Evolutionary conservation across 2,113 vertebrate genomes (phyloP), one percentile per base, ranked within the genome.

Genomic region (Fregata magnificens): DNA sequence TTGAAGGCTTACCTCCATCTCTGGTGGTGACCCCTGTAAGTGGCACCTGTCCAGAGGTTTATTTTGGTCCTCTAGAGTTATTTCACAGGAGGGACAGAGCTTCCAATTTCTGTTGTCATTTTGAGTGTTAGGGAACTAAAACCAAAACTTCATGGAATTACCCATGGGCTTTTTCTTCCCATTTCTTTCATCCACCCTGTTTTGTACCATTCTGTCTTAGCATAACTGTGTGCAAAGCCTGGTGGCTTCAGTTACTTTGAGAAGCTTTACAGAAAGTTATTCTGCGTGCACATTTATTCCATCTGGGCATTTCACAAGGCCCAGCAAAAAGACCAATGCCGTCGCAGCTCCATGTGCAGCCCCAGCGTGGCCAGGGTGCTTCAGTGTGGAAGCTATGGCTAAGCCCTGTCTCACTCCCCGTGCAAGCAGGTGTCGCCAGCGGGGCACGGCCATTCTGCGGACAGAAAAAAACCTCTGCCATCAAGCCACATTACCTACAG

Each of bases 311-410:
- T 81, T 77, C 76, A 77, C 55, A 31, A 61, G 62, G 67, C 53
- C 50, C 50, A 53, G 50, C 13, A 81, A 73, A 92, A 86, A 10
- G 71, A 52, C 24, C 2, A 21, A n/a, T 29, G 62, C 36, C 1
- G 4, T 42, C 34, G 36, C 36, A 74, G 63, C 59, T 50, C 66
- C 74, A 45, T 0, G 0, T 28, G 49, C 40, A 94, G 44, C 22
- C 34, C 14, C 5, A 7, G 40, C 0, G 0, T 7, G 40, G 34
- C 38, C 0, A 2, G 24, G 49, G 18, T 47, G 38, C 53, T 80
- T 90, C 76, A 25, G 28, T 21, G 29, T 36, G 59, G 38, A 67
- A 62, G 9, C 50, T n/a, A 6, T 9, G 49, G 78, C 73, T 79
- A 71, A 94, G 19, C 56, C 29, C 38, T 53, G 21, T 29, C 89